Evolutionary conservation across 2,797 vertebrate species (phyloP).

Genomic region (Tauraco hartlaubi): DNA sequence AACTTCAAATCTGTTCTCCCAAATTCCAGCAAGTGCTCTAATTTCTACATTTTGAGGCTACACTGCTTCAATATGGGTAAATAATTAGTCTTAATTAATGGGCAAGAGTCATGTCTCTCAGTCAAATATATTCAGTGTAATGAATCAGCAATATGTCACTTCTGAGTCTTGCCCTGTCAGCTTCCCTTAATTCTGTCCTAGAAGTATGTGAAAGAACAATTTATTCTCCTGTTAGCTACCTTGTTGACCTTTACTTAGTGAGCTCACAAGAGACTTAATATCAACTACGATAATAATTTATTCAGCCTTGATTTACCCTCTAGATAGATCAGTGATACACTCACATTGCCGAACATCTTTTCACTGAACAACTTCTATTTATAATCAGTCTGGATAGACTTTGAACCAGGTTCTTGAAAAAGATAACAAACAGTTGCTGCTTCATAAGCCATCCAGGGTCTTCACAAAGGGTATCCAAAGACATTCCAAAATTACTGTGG

Average conservation of each 20-base stretch:
- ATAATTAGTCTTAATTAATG: not conserved
- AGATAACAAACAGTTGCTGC: not conserved
- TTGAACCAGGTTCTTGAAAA: not conserved
- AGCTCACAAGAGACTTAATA: not conserved
- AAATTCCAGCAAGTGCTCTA: not conserved
- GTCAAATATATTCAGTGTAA: not conserved
- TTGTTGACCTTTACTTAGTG: not conserved
- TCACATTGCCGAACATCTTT: not conserved
- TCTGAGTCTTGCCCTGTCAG: not conserved
- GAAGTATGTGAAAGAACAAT: not conserved
- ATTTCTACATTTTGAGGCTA: not conserved
- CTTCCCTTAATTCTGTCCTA: not conserved
- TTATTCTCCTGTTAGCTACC: not conserved
- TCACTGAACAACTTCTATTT: not conserved
- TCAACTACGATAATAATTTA: not conserved
- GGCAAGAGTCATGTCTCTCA: accelerated
- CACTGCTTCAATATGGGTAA: not conserved
- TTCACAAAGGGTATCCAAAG: not conserved
- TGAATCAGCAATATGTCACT: not conserved
- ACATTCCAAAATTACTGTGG: not conserved
- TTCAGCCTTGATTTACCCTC: not conserved
- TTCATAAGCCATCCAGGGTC: not conserved
- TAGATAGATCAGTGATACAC: not conserved
- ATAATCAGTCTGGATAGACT: not conserved
- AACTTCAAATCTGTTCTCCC: not conserved